A percentile compares a stretch with the other conserved stretches of the same genome.
Conservation (phyloP, 2,888 invertebrate species). For the Ashinkailepas kermadecensis region DNA sequence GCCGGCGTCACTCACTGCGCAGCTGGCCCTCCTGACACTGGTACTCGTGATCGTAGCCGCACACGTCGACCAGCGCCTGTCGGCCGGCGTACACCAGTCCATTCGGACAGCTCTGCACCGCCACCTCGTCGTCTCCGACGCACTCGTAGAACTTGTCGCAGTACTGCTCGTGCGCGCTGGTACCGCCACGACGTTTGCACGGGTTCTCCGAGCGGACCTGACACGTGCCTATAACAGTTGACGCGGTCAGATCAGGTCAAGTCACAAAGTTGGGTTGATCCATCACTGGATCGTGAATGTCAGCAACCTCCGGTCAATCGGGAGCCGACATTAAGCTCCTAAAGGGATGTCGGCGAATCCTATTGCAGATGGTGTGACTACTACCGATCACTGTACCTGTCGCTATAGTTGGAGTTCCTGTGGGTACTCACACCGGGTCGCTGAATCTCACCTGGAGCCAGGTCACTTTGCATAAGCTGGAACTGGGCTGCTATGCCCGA, state of each 20-base stretch:
- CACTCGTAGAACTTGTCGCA: conserved; percentile 41
- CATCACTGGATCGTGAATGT: not conserved
- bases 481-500: too few species aligned
- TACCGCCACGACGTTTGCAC: conserved; percentile 35
- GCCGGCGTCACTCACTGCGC: conserved; percentile 37
- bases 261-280: not conserved
- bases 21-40: conserved; percentile 39
- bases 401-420: not conserved
- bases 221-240: not conserved
- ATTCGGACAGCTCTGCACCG: conserved; percentile 39
- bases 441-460: too few species aligned
- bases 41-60: conserved; percentile 41
- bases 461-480: too few species aligned
- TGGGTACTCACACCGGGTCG: too few species aligned
- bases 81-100: conserved; percentile 40
- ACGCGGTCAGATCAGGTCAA: not conserved
- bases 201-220: conserved; percentile 29
- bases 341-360: not conserved
- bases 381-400: not conserved
- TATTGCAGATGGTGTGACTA: not conserved
- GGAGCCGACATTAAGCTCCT: not conserved
- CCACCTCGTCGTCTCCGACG: conserved; percentile 35
- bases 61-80: conserved; percentile 37
- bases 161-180: conserved; percentile 38
- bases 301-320: not conserved